phyloP scores from a whole-genome alignment of 2,888 invertebrate genomes.

The Idaea biselata region DNA sequence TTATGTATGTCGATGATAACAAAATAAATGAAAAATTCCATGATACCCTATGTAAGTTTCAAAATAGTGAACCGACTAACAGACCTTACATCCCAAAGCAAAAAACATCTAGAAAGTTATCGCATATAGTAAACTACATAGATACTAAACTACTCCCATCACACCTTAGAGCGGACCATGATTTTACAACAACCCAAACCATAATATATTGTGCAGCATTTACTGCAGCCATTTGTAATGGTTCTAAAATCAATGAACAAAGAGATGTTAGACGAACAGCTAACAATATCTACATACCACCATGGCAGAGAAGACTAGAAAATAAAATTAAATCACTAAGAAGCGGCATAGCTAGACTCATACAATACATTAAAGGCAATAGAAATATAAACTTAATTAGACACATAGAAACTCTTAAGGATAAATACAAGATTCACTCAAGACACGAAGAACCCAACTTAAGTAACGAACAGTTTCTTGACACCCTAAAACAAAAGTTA shows the following conservation, averaged over 20 bases:
- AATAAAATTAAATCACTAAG: neutral
- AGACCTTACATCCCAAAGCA: conserved; percentile 11
- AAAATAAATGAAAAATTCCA: too few species aligned
- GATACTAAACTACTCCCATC: conserved; percentile 12
- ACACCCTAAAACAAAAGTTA: too few species aligned
- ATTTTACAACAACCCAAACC: neutral
- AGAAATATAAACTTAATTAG: conserved; percentile 18
- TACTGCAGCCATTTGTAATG: neutral
- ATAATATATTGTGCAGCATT: neutral
- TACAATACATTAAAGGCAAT: conserved; percentile 5
- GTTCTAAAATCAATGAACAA: neutral
- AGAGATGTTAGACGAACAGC: neutral
- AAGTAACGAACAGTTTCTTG: too few species aligned
- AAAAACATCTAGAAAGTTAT: conserved; percentile 16
- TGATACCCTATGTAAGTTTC: too few species aligned
- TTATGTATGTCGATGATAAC: too few species aligned
- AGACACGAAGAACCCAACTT: too few species aligned
- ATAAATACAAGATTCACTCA: too few species aligned
- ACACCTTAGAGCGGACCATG: neutral
- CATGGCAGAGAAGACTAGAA: neutral
- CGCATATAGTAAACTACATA: conserved; percentile 14
- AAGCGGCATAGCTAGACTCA: neutral
- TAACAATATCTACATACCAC: neutral
- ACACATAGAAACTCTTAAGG: too few species aligned
- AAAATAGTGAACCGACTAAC: too few species aligned